phyloP scores from a whole-genome alignment of 2,113 vertebrate genomes.

The Piaya cayana region DNA sequence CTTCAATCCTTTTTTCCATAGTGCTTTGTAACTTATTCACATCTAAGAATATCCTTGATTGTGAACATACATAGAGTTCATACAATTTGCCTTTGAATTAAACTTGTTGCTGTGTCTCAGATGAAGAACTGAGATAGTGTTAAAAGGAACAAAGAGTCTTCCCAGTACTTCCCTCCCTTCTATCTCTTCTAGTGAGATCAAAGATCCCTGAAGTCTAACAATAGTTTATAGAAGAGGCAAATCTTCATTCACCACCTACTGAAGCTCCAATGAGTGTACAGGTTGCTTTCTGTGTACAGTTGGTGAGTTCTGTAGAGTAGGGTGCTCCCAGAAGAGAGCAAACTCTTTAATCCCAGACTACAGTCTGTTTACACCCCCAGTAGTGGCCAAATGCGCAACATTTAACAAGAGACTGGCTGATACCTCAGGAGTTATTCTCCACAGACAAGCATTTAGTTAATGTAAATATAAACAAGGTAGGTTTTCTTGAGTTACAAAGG shows the following conservation, averaged over 20 bases:
- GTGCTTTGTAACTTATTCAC: conserved; percentile 4
- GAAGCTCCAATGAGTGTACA: too few relatives aligned
- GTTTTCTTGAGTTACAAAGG: neutral
- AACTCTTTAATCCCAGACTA: neutral
- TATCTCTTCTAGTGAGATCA: neutral
- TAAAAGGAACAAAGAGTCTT: conserved; percentile 3
- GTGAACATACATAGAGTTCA: conserved; percentile 5
- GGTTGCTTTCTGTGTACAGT: neutral
- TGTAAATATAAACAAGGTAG: neutral
- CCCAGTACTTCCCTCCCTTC: neutral
- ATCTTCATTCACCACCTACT: neutral
- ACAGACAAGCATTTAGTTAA: neutral
- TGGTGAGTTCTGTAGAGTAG: neutral
- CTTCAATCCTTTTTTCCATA: neutral
- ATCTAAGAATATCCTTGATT: neutral
- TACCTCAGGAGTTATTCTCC: neutral
- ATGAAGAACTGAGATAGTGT: conserved; percentile 12
- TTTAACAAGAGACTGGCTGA: neutral
- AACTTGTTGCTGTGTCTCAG: conserved; percentile 3
- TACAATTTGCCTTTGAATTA: conserved; percentile 13
- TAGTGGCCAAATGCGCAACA: fast-evolving
- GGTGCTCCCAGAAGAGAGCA: neutral
- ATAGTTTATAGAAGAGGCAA: neutral
- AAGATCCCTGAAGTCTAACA: neutral
- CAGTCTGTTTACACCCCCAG: neutral